A percentile compares a stretch with the other conserved stretches of the same genome.
Evolutionary conservation across 2,797 vertebrate genomes (phyloP).

Genomic region (Sparidentex hasta): DNA sequence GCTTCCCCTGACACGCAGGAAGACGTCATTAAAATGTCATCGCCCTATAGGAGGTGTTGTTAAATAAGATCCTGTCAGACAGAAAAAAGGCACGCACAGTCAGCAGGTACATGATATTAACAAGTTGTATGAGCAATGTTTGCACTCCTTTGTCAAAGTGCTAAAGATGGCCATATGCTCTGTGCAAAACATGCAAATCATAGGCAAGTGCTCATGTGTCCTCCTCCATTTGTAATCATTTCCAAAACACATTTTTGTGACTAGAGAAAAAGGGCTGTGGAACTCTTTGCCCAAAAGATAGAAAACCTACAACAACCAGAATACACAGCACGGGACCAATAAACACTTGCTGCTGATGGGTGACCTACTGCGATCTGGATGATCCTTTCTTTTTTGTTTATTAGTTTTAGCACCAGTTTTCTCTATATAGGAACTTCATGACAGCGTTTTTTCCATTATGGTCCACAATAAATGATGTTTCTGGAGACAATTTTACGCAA

Average conservation of each 20-base stretch:
- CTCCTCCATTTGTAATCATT: background rate
- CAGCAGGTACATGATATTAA: slow-evolving; percentile 56
- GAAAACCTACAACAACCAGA: no score
- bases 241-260: background rate
- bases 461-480: no score
- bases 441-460: no score
- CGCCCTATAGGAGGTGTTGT: slow-evolving; percentile 48
- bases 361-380: no score
- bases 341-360: no score
- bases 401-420: no score
- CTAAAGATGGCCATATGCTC: background rate
- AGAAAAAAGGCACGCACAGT: slow-evolving; percentile 47
- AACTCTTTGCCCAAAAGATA: no score
- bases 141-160: background rate
- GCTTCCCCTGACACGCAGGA: slow-evolving; percentile 21
- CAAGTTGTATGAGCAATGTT: background rate
- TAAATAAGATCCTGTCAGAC: slow-evolving; percentile 55
- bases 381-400: no score
- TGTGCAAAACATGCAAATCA: slow-evolving; percentile 6
- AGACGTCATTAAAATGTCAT: slow-evolving; percentile 64
- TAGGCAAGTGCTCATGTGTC: no score
- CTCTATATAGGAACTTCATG: no score
- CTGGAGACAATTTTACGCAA: no score
- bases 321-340: no score
- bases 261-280: background rate